Percentiles rank a stretch among this genome's conserved stretches.
phyloP scores from a whole-genome alignment of 2,113 vertebrate genomes.

The Albula goreensis region DNA sequence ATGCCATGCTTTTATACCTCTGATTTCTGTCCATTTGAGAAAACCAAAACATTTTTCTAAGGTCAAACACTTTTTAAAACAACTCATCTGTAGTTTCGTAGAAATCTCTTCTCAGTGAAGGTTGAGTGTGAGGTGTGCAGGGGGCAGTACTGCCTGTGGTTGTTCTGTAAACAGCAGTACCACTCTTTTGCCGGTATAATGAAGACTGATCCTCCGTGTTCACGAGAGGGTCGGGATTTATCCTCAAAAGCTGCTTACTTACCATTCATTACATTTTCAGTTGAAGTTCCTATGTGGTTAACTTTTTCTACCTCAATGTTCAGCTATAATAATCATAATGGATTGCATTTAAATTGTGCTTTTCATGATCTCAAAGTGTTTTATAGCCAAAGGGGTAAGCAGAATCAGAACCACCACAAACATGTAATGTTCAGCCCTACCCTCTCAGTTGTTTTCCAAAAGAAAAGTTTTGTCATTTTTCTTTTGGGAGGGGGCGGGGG shows the following conservation, averaged over 20 bases:
- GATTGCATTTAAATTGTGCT: too few relatives aligned
- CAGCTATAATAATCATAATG: background rate
- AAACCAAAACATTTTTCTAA: too few relatives aligned
- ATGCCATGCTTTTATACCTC: too few relatives aligned
- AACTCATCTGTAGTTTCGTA: background rate
- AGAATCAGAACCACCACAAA: too few relatives aligned
- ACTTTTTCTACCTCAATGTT: background rate
- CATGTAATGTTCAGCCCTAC: too few relatives aligned
- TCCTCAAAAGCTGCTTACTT: background rate
- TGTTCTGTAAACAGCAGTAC: background rate
- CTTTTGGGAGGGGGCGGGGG: background rate
- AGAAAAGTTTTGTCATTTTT: conserved; percentile 25
- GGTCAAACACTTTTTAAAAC: too few relatives aligned
- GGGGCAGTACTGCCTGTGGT: background rate
- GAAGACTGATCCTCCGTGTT: background rate
- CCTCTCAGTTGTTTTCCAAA: background rate
- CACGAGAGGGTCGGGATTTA: background rate
- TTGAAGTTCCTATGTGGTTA: background rate
- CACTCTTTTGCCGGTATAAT: background rate
- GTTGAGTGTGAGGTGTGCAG: background rate
- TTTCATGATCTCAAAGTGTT: too few relatives aligned
- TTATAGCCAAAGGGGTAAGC: too few relatives aligned
- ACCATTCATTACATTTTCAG: background rate
- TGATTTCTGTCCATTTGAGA: too few relatives aligned
- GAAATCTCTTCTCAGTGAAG: background rate